Evolutionary conservation across 2,113 vertebrate genomes (phyloP).

Genomic region (Pelusios castaneus): DNA sequence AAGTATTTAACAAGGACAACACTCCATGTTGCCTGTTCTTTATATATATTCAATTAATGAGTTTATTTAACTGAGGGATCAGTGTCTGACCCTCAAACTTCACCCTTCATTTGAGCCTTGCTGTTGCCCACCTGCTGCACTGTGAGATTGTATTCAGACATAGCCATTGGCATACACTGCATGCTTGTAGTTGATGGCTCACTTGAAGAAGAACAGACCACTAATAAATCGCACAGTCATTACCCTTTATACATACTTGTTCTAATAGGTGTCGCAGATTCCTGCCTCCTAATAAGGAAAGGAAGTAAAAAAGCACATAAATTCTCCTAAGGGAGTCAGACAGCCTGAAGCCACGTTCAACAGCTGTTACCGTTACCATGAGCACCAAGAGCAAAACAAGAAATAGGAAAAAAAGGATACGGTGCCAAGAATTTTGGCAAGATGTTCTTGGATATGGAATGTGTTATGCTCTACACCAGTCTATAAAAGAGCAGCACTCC

Average conservation of each 20-base stretch:
- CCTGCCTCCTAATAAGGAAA: slow-evolving; percentile 87
- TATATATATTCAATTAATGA: background rate
- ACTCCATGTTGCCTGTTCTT: background rate
- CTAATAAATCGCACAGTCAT: slow-evolving; percentile 83
- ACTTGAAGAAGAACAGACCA: slow-evolving; percentile 83
- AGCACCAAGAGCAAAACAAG: slow-evolving; percentile 78
- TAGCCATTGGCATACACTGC: slow-evolving; percentile 28
- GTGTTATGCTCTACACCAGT: slow-evolving; percentile 58
- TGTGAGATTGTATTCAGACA: background rate
- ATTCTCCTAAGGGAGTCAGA: slow-evolving; percentile 83
- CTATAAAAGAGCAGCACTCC: slow-evolving; percentile 50
- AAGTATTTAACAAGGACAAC: background rate
- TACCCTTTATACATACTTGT: slow-evolving; percentile 85
- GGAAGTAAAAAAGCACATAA: slow-evolving; percentile 86
- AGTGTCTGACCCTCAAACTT: slow-evolving; percentile 17
- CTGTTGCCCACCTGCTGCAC: slow-evolving; percentile 66
- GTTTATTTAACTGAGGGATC: slow-evolving; percentile 15
- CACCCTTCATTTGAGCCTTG: background rate
- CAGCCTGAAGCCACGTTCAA: slow-evolving; percentile 77
- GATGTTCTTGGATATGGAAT: slow-evolving; percentile 65
- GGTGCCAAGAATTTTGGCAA: slow-evolving; percentile 67
- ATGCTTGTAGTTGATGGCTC: slow-evolving; percentile 56
- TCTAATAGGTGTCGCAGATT: slow-evolving; percentile 84
- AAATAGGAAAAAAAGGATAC: slow-evolving; percentile 36
- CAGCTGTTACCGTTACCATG: slow-evolving; percentile 81